Percentiles rank a stretch among this genome's conserved stretches.
These are phyloP conservation scores for Eulacestoma nigropectus DNA, from an alignment of 2,113 vertebrate species.

Conservation along the genomic window DNA sequence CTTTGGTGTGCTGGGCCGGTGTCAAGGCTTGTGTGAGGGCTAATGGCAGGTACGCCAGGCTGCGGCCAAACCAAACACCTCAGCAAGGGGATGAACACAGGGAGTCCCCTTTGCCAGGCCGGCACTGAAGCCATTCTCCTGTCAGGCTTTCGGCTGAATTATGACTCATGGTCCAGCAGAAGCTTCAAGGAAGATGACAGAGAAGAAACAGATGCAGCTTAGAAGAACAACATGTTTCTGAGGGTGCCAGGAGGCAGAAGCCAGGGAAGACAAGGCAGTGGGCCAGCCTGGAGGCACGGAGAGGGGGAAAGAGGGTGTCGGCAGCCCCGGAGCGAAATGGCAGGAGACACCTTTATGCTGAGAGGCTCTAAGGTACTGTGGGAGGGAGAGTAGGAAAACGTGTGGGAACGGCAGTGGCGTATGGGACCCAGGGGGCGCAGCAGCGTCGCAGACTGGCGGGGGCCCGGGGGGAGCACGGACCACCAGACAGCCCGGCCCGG, in stretches of 20 bases:
- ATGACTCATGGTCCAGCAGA: background rate
- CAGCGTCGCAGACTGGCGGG: background rate
- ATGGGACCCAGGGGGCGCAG: accelerated
- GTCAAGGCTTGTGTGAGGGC: background rate
- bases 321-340: background rate
- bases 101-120: background rate
- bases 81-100: accelerated
- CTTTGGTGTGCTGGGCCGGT: background rate
- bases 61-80: accelerated
- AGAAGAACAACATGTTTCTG: accelerated
- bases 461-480: background rate
- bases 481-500: no score
- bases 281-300: accelerated
- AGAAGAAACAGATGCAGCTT: background rate
- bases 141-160: background rate
- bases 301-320: background rate
- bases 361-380: background rate
- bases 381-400: background rate
- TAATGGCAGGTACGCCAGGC: accelerated
- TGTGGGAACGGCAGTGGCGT: accelerated
- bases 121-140: background rate
- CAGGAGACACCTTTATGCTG: background rate
- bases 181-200: background rate
- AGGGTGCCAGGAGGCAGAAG: background rate
- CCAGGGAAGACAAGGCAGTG: background rate